Evolutionary conservation across 53 echinoderm and acorn worm species (phyloP).

Genomic region (Patiria pectinifera): DNA sequence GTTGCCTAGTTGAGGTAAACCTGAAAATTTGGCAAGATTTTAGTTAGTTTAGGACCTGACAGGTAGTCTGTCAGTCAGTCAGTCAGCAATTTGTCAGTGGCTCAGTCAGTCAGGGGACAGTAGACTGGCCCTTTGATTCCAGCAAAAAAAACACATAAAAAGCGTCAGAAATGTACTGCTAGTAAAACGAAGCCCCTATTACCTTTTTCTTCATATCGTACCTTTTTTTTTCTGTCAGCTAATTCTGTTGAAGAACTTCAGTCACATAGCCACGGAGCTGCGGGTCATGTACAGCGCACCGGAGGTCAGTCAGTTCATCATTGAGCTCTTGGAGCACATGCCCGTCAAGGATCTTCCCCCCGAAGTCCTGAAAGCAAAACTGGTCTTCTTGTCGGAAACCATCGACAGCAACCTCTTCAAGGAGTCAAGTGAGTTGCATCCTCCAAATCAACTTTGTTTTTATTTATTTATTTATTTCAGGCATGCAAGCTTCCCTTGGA

Average conservation of each 20-base stretch:
- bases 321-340: constrained; percentile 85
- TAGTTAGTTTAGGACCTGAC: too few relatives aligned
- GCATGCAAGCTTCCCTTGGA: too few relatives aligned
- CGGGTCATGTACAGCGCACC: constrained; percentile 73
- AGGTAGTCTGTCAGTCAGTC: too few relatives aligned
- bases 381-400: constrained; percentile 86
- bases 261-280: constrained; percentile 83
- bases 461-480: too few relatives aligned
- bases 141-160: too few relatives aligned
- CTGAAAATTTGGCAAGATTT: too few relatives aligned
- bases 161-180: too few relatives aligned
- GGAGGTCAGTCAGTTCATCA: constrained; percentile 89
- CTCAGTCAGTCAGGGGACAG: too few relatives aligned
- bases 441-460: not conserved
- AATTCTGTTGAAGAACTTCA: constrained; percentile 85
- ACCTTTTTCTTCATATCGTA: not conserved
- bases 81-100: too few relatives aligned
- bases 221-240: constrained; percentile 46
- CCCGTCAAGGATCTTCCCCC: constrained; percentile 48
- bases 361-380: constrained; percentile 77
- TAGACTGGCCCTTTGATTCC: too few relatives aligned
- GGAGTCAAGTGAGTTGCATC: constrained; percentile 65
- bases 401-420: constrained; percentile 89
- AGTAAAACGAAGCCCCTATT: too few relatives aligned
- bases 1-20: too few relatives aligned